Conservation (phyloP, 2,113 vertebrate genomes). For the Tapirus terrestris region DNA sequence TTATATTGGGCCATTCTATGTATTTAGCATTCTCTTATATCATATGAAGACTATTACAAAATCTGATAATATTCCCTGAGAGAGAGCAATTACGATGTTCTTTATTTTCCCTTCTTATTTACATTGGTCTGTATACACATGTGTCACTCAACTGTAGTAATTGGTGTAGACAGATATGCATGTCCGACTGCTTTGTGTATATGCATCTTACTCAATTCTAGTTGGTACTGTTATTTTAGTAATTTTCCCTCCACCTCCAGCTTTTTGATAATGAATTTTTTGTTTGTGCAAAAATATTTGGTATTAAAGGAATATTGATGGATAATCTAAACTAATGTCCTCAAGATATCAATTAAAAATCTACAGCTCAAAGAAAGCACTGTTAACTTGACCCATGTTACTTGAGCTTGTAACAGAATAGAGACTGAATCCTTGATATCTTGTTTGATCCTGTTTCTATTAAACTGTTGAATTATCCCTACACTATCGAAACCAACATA, state of each 20-base stretch:
- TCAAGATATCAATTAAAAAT: not conserved
- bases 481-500: not conserved
- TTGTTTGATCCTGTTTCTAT: not conserved
- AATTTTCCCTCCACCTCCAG: not conserved
- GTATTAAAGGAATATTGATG: not conserved
- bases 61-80: not conserved
- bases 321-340: not conserved
- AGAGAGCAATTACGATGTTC: not conserved
- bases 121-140: not conserved
- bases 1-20: not conserved
- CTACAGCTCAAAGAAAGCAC: not conserved
- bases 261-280: not conserved
- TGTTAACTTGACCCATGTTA: not conserved
- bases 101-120: not conserved
- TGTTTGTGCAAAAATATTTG: not conserved
- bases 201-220: not conserved
- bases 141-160: not conserved
- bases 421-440: not conserved
- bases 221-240: not conserved
- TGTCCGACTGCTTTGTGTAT: not conserved
- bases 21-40: not conserved
- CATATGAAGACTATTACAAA: not conserved
- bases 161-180: not conserved
- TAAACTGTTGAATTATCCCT: not conserved
- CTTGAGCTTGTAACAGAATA: not conserved